phyloP scores from a whole-genome alignment of 2,113 vertebrate genomes.

The Pterocles burchelli region DNA sequence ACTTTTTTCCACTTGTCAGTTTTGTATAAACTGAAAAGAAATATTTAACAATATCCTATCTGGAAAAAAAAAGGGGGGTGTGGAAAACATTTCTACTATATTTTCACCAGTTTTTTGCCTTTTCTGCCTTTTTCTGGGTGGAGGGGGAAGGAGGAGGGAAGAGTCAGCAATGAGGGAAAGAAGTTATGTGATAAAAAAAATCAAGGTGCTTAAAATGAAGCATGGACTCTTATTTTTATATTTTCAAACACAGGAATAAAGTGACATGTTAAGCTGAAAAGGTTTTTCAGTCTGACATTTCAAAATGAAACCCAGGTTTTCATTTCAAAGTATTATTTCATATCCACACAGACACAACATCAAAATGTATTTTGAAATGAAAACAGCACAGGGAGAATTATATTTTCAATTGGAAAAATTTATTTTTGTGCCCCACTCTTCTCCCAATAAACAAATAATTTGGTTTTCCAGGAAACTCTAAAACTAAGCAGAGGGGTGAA shows the following conservation, averaged over 20 bases:
- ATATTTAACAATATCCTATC: not conserved
- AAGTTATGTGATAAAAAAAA: not conserved
- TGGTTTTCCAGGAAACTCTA: not conserved
- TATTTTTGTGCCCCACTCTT: not conserved
- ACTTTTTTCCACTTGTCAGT: not conserved
- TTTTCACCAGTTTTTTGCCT: not conserved
- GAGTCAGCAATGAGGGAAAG: not conserved
- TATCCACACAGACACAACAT: not conserved
- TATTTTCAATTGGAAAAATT: not conserved
- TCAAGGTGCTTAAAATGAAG: not conserved
- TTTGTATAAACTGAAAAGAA: not conserved
- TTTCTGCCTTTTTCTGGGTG: not conserved
- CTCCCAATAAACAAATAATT: not conserved
- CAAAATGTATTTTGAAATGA: not conserved
- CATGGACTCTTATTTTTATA: not conserved
- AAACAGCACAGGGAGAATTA: not conserved
- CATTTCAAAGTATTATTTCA: not conserved
- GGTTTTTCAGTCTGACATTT: not conserved
- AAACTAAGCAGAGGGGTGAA: not conserved
- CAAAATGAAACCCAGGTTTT: constrained; percentile 49
- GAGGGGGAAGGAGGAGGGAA: not conserved
- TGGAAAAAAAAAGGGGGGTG: not conserved
- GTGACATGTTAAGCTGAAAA: not conserved
- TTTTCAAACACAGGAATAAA: not conserved
- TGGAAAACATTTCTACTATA: not conserved